These are phyloP conservation scores for Platichthys stellatus DNA, from an alignment of 2,113 vertebrate species.

Conservation along the genomic window DNA sequence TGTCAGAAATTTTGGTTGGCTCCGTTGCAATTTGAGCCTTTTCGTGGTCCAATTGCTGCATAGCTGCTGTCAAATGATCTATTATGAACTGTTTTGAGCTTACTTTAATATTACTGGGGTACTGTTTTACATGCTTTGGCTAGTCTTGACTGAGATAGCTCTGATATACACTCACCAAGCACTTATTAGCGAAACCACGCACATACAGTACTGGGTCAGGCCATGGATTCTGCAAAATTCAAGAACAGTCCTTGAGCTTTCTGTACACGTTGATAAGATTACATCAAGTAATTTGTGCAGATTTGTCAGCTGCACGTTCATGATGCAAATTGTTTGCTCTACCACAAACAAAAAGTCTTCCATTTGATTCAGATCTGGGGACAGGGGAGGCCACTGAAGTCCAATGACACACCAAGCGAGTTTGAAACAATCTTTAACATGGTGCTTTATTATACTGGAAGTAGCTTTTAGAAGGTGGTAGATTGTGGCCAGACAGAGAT, in stretches of 20 bases:
- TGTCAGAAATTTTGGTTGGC: conserved; percentile 4
- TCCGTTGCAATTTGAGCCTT: background rate
- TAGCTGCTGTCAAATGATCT: background rate
- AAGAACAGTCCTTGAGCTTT: background rate
- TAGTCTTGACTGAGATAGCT: background rate
- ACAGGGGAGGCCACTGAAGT: background rate
- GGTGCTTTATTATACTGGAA: background rate
- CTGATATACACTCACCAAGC: background rate
- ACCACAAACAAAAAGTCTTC: background rate
- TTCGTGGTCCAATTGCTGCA: background rate
- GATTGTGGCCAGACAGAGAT: background rate
- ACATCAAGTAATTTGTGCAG: background rate
- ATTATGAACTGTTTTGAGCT: background rate
- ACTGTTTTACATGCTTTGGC: background rate
- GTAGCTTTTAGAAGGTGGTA: background rate
- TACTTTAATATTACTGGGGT: background rate
- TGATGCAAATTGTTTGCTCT: background rate
- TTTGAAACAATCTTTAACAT: background rate
- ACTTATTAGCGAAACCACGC: background rate
- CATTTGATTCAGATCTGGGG: background rate
- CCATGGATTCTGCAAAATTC: background rate
- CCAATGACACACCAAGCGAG: background rate
- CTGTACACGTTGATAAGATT: background rate
- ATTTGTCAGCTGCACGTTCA: background rate
- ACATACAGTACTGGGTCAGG: background rate